Conservation (phyloP, 1,140 invertebrate genomes). For the Limonius californicus region DNA sequence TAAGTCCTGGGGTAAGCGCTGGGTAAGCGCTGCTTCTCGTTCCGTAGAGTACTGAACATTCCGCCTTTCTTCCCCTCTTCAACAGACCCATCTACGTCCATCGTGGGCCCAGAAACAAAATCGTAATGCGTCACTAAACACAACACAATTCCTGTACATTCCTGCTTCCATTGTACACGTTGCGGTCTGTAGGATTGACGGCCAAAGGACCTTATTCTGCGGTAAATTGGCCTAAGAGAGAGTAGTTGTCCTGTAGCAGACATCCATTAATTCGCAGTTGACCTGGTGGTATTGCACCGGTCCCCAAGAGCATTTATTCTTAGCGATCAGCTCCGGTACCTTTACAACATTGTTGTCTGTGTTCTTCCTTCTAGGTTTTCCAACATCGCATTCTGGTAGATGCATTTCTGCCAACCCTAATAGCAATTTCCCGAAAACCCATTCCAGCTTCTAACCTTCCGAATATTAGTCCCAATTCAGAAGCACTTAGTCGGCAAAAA, state of each 20-base stretch:
- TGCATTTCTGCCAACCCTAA: too few relatives aligned
- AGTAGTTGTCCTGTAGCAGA: neutral
- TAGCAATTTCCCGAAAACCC: neutral
- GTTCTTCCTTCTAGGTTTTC: neutral
- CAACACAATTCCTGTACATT: neutral
- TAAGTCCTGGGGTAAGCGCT: neutral
- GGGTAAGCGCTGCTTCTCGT: neutral
- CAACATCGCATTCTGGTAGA: neutral
- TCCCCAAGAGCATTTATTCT: neutral
- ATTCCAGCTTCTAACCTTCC: neutral
- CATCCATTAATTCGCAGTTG: neutral
- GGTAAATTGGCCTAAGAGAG: neutral
- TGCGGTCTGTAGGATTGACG: neutral
- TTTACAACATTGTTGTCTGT: too few relatives aligned
- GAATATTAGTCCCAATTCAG: neutral
- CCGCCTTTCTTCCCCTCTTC: too few relatives aligned
- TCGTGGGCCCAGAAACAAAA: neutral
- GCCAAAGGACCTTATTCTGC: neutral
- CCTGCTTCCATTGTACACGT: neutral
- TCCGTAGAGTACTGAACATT: neutral
- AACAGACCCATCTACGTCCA: too few relatives aligned
- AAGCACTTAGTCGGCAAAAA: too few relatives aligned
- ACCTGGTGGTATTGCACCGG: neutral
- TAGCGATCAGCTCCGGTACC: neutral
- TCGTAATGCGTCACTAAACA: neutral